phyloP scores from a whole-genome alignment of 2,797 vertebrate genomes.

The Macropus fuliginosus region DNA sequence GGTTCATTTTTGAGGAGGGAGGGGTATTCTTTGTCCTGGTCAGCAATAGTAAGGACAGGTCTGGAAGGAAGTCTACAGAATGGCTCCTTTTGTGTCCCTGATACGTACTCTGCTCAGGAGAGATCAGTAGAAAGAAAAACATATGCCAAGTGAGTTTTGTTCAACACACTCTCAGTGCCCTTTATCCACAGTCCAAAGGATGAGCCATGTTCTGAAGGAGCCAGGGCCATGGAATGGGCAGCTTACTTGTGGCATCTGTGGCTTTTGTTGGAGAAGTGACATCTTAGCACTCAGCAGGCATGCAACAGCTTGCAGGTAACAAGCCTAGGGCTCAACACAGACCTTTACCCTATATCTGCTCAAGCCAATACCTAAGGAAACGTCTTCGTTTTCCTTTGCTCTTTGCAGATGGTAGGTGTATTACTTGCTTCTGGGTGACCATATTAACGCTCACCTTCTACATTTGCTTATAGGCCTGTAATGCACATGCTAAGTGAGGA shows the following conservation, averaged over 20 bases:
- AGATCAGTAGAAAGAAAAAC: not conserved
- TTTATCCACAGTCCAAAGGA: not conserved
- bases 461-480: not conserved
- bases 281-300: constrained; percentile 47
- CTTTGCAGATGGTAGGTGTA: not conserved
- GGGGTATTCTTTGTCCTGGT: constrained; percentile 5
- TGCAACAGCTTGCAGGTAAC: constrained; percentile 54
- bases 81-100: not conserved
- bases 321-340: not conserved
- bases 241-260: constrained; percentile 37
- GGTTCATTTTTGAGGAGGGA: not conserved
- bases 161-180: not conserved
- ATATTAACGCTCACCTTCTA: not conserved
- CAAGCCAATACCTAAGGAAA: not conserved
- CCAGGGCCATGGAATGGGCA: constrained; percentile 20
- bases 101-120: not conserved
- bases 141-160: not conserved
- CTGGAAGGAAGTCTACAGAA: not conserved
- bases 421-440: not conserved
- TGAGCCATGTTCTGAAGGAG: constrained; percentile 21
- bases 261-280: constrained; percentile 70
- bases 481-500: not conserved
- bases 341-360: not conserved
- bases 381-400: not conserved
- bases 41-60: constrained; percentile 11